Percentiles rank a stretch among this genome's conserved stretches.
These are phyloP conservation scores for Xiphorhynchus elegans DNA, from an alignment of 2,113 vertebrate species.

Conservation along the genomic window DNA sequence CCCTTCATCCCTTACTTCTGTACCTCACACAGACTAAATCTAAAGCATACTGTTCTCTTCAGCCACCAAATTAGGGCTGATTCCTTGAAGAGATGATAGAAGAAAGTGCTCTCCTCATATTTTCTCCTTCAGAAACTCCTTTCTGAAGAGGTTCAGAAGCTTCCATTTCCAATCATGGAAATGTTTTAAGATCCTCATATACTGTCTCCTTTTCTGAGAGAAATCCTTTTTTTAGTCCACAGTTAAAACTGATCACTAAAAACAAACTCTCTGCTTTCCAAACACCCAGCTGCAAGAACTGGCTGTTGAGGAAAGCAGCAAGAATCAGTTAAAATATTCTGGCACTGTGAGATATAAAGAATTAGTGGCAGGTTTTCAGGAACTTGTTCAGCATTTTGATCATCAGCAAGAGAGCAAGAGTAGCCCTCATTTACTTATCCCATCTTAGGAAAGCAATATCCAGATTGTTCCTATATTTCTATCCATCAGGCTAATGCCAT, in stretches of 20 bases:
- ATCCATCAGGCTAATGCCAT: background rate
- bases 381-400: background rate
- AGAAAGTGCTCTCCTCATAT: background rate
- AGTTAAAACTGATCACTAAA: background rate
- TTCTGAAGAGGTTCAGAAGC: background rate
- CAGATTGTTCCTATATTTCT: background rate
- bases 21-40: background rate
- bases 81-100: background rate
- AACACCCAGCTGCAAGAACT: background rate
- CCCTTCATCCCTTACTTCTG: background rate
- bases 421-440: background rate
- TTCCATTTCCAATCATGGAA: background rate
- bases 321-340: background rate
- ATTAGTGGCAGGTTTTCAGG: background rate
- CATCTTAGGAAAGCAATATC: background rate
- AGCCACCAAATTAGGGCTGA: background rate
- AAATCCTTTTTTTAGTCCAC: background rate
- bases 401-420: background rate
- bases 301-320: background rate
- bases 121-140: background rate
- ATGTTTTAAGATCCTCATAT: background rate
- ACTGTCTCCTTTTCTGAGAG: background rate
- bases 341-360: background rate
- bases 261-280: constrained; percentile 4
- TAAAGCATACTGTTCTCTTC: background rate